Evolutionary conservation across 1,140 invertebrate species (phyloP), one percentile per base, ranked within the genome.

Genomic region (Gryllus bimaculatus): DNA sequence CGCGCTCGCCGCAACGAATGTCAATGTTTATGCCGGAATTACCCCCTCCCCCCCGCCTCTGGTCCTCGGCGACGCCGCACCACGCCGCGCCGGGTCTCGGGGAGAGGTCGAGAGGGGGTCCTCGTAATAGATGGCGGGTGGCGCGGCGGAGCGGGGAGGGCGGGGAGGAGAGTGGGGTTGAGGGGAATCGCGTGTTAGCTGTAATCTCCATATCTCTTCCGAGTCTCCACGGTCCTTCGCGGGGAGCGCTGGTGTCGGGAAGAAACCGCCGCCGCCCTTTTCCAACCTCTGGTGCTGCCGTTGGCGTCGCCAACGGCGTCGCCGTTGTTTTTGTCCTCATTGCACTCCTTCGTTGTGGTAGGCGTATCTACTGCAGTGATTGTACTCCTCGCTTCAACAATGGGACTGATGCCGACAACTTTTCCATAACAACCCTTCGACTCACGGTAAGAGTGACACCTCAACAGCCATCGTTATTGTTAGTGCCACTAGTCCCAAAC

Each of bases 151-250:
- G 54, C 10, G 54, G 54, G 54, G 54, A 54, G n/a, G n/a, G n/a
- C n/a, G n/a, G n/a, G n/a, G n/a, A n/a, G n/a, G n/a, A n/a, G n/a
- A n/a, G n/a, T 66, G 54, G 54, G 18, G 18, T 18, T 66, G 18
- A 66, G 54, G 54, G 54, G 54, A 10, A 66, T 66, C 54, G 54
- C 54, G 54, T 66, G 54, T 66, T 66, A 66, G 54, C 54, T 18
- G 54, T 66, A 66, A 66, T 66, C 54, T 66, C 54, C 54, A 66
- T 66, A 66, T 66, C 54, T 66, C 54, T 66, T 66, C 54, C 54
- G 18, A 66, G 54, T 10, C 18, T 66, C 54, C 54, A 13, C 18
- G 54, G 18, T 10, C 18, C 54, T 10, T 66, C 54, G 54, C 54
- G 54, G 54, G 54, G 54, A 66, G 54, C 18, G 54, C 54, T 66